Percentiles rank a stretch among this genome's conserved stretches.
Evolutionary conservation across 2,113 vertebrate genomes (phyloP).

Genomic region (Thermophis baileyi): DNA sequence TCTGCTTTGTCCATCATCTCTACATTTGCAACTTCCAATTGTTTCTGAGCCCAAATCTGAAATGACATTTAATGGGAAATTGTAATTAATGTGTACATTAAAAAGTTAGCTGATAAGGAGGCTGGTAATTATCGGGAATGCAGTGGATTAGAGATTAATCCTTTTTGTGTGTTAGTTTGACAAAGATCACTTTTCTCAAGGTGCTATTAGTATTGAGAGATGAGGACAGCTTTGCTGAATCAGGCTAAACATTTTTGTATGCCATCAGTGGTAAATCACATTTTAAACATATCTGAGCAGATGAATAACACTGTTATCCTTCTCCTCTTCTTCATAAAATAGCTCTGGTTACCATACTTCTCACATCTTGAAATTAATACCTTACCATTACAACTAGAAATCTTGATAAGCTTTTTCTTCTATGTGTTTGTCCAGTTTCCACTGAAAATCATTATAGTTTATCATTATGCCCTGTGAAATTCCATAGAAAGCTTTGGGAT

Average conservation of each 20-base stretch:
- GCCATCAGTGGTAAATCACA: neutral
- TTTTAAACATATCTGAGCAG: neutral
- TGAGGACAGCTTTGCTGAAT: neutral
- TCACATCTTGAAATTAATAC: neutral
- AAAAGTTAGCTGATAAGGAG: neutral
- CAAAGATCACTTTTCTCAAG: neutral
- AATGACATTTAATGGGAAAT: neutral
- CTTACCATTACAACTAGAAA: neutral
- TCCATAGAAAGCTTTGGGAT: neutral
- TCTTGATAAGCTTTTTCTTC: neutral
- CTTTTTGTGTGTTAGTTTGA: neutral
- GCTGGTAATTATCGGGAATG: neutral
- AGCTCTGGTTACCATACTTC: neutral
- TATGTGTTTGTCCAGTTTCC: neutral
- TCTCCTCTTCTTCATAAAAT: neutral
- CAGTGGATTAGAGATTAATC: neutral
- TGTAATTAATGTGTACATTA: neutral
- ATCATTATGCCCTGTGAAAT: neutral
- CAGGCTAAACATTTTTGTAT: neutral
- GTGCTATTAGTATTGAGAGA: neutral
- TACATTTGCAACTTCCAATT: neutral
- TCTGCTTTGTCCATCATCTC: neutral
- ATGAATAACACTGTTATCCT: neutral
- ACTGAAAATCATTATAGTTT: neutral
- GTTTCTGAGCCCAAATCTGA: neutral